Evolutionary conservation across 2,113 vertebrate genomes (phyloP), one percentile per base, ranked within the genome.

Genomic region (Limnothrissa miodon): DNA sequence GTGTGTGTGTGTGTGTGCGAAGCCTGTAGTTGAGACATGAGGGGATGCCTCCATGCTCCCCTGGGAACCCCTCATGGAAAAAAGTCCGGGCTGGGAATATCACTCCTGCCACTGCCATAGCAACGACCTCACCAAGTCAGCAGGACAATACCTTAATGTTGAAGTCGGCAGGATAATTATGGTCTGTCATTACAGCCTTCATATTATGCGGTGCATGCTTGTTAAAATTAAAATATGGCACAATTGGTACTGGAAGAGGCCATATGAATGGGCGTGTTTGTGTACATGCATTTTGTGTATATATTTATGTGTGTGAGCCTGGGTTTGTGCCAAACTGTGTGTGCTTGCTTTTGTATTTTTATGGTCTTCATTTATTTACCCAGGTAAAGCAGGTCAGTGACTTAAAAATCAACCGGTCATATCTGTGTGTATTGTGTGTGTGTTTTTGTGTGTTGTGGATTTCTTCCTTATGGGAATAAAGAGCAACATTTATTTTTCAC

Each of bases 161-260:
- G 66, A 74, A 74, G 66, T 74, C 66, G 66, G 66, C 29, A 39
- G 66, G 66, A 74, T 74, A 36, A 74, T 74, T 74, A 74, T 74
- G 66, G 66, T 74, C 66, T 74, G 66, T 74, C 66, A 74, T 36
- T 74, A 74, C 29, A 74, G 66, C 33, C 66, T 36, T 74, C 66
- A 36, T 74, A 74, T 74, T 74, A 74, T 33, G 13, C 36, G 66
- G 25, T 74, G 66, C 33, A 36, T 4, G 66, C 66, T 74, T 39
- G 66, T 74, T 74, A 3, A 19, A 74, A 74, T 74, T 74, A 36
- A 74, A 36, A 74, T 74, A 74, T 5, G 33, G 11, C 66, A 15
- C 33, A 15, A 74, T 33, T 11, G 36, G 33, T 74, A 74, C 33
- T 39, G 66, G 66, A 39, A 10, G 66, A 33, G 29, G 66, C 66